Conservation (phyloP, 2,888 invertebrate species). For the Tineola bisselliella region DNA sequence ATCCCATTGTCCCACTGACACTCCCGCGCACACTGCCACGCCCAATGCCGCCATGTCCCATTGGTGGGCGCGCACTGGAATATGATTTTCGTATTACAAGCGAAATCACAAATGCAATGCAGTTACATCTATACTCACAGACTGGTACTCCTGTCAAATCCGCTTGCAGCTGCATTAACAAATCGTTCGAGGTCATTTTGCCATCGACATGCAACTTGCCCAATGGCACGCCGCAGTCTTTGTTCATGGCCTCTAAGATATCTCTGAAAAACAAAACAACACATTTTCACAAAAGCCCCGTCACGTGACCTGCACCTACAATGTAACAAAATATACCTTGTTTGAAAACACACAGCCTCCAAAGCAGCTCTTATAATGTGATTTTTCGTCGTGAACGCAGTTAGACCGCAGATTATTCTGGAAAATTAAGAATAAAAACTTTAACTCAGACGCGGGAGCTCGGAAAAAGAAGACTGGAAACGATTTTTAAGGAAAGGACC, state of each 20-base stretch:
- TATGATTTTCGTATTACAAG: no score
- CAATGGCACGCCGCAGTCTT: slow-evolving; percentile 87
- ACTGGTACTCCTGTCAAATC: slow-evolving; percentile 93
- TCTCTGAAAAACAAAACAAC: slow-evolving; percentile 64
- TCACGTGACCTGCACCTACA: no score
- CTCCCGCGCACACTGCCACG: slow-evolving; percentile 91
- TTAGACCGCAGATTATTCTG: slow-evolving; percentile 92
- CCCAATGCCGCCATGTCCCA: slow-evolving; percentile 94
- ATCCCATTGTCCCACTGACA: slow-evolving; percentile 72
- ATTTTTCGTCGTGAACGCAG: slow-evolving; percentile 90
- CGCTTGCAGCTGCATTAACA: slow-evolving; percentile 96
- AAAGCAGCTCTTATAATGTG: slow-evolving; percentile 94
- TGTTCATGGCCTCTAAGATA: slow-evolving; percentile 92
- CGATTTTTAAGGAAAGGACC: no score
- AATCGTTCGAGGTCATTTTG: slow-evolving; percentile 87
- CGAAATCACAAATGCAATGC: no score
- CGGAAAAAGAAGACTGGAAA: no score
- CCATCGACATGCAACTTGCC: slow-evolving; percentile 92
- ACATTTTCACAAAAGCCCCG: no score
- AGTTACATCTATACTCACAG: slow-evolving; percentile 72
- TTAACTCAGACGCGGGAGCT: no score
- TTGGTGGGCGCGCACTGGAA: slow-evolving; percentile 79
- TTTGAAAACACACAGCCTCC: slow-evolving; percentile 97
- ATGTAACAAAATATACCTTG: slow-evolving; percentile 67
- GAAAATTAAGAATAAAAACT: slow-evolving; percentile 26